Evolutionary conservation across 2,888 invertebrate genomes (phyloP).

Genomic region (Aplocera efformata): DNA sequence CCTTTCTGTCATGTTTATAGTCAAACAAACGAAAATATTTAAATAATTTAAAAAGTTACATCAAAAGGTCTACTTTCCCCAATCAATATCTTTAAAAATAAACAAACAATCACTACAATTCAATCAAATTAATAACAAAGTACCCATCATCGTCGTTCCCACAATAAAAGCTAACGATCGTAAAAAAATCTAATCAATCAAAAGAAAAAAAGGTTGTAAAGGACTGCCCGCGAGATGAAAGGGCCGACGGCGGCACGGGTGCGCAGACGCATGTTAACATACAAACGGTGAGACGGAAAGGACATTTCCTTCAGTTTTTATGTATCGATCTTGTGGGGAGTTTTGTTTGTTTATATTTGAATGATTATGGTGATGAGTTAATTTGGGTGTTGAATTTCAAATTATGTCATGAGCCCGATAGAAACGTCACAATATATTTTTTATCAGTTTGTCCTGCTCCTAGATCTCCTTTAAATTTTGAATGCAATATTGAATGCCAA

Average conservation of each 20-base stretch:
- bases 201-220: constrained; percentile 44
- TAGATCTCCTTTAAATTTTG: too few relatives aligned
- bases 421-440: too few relatives aligned
- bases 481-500: too few relatives aligned
- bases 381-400: too few relatives aligned
- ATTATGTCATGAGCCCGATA: too few relatives aligned
- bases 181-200: constrained; percentile 60
- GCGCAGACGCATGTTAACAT: constrained; percentile 59
- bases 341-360: constrained; percentile 10
- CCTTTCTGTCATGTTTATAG: too few relatives aligned
- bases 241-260: constrained; percentile 45
- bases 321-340: constrained; percentile 14
- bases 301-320: constrained; percentile 54
- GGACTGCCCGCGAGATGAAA: constrained; percentile 73
- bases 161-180: constrained; percentile 64
- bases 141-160: constrained; percentile 64
- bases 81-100: constrained; percentile 31
- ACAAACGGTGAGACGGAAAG: constrained; percentile 45
- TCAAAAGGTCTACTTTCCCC: constrained; percentile 15
- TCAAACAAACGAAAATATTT: too few relatives aligned
- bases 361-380: neutral
- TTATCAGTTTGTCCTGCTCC: too few relatives aligned
- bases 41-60: too few relatives aligned
- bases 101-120: constrained; percentile 50
- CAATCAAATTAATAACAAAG: constrained; percentile 65